These are phyloP conservation scores for Drosophila kepulauana DNA, from an alignment of 1,140 invertebrate species.

Conservation along the genomic window DNA sequence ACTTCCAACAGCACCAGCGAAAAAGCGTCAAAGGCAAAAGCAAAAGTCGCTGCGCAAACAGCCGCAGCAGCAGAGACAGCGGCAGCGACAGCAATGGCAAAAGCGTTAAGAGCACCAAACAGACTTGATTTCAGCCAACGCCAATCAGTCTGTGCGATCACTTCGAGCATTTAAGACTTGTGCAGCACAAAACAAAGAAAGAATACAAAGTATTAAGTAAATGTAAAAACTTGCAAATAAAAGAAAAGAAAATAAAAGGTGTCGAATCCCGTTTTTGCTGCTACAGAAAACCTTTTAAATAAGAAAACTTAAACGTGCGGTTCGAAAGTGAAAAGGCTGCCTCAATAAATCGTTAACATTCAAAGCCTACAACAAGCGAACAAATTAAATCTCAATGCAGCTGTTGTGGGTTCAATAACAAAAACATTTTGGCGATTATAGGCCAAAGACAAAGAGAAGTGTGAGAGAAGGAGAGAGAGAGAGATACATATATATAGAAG, in stretches of 20 bases:
- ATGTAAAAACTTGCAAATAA: constrained; percentile 2
- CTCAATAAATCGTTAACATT: constrained; percentile 26
- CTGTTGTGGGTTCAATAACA: constrained; percentile 25
- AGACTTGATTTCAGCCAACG: constrained; percentile 41
- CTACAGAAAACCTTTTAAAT: constrained; percentile 34
- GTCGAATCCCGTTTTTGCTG: constrained; percentile 35
- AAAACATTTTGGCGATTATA: constrained; percentile 45
- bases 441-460: constrained; percentile 37
- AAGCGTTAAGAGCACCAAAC: constrained; percentile 18
- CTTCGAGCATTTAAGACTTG: constrained; percentile 55
- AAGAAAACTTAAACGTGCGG: constrained; percentile 25
- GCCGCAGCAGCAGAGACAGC: constrained; percentile 5
- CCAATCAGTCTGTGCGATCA: constrained; percentile 67
- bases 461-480: constrained; percentile 10
- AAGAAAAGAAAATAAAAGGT: constrained; percentile 6
- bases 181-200: constrained; percentile 28
- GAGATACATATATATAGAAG: not conserved
- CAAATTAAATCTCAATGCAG: constrained; percentile 26
- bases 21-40: constrained; percentile 2
- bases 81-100: constrained; percentile 2
- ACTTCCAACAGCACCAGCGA: constrained; percentile 10
- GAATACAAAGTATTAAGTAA: constrained; percentile 18
- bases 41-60: constrained; percentile 6
- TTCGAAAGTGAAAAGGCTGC: constrained; percentile 40
- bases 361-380: constrained; percentile 7